Evolutionary conservation across 2,888 invertebrate species (phyloP), one percentile per base, ranked within the genome.

Genomic region (Ligdia adustata): DNA sequence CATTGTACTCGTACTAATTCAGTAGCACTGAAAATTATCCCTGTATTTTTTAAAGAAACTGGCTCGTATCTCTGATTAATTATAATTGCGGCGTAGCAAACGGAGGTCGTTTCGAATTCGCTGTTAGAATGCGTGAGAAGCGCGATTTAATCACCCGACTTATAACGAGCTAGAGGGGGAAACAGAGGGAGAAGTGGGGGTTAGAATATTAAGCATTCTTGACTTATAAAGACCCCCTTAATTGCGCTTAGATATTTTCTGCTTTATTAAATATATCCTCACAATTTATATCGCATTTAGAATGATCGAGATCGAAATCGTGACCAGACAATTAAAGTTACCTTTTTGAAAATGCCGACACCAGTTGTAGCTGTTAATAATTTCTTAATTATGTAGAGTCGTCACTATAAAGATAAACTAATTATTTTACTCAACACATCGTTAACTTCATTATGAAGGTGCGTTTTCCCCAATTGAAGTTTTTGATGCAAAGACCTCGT

Each of bases 141-240:
- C 75, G 69, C 79, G 73, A 80, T 81, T 87, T 89, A 86, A 89
- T 89, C 79, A 75, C 79, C 72, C 63, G 75, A 65, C 79, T 81
- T 81, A 79, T 81, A 81, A 82, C 75, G 77, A 83, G 16, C 16
- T 76, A 76, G 75, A 61, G 50, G 63, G 63, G 62, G 62, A 14
- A 12, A 2, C 5, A 15, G 31, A 49, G 60, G 57, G 52, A 51
- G 53, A 22, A 22, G 22, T 22, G 58, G 58, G 64, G 22, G 22
- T 22, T 22, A 22, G 72, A 72, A 75, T 79, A 83, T 85, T 77
- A 80, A 79, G 78, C 81, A 80, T 83, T 83, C 83, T 77, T 78
- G 67, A 81, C 75, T 81, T 85, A 88, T 85, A 82, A 79, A 75
- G 73, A 67, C 73, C 66, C 38, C 69, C 76, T 75, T 84, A 79